These are phyloP conservation scores for Lota lota DNA, from an alignment of 2,113 vertebrate genomes.

Conservation along the genomic window DNA sequence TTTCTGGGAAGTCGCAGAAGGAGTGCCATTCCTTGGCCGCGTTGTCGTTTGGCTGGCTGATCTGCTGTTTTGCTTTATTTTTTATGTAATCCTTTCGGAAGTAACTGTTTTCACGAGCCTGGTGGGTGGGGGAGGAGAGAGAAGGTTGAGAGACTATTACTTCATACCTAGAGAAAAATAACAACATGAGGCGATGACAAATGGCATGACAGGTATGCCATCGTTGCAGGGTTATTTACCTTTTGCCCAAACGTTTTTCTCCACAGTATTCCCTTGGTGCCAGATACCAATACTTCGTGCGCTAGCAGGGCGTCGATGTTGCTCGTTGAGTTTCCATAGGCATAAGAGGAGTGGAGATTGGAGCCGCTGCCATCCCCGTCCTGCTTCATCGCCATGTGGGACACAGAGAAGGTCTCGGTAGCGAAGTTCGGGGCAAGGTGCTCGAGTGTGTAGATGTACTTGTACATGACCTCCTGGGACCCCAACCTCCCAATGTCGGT, in stretches of 20 bases:
- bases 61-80: conserved; percentile 27
- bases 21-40: conserved; percentile 57
- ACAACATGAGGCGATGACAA: neutral
- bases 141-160: neutral
- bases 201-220: neutral
- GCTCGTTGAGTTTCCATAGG: conserved; percentile 10
- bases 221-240: conserved; percentile 28
- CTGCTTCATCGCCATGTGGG: conserved; percentile 54
- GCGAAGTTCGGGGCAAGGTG: conserved; percentile 79
- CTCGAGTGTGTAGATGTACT: conserved; percentile 88
- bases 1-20: conserved; percentile 89
- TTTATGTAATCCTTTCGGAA: conserved; percentile 43
- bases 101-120: conserved; percentile 59
- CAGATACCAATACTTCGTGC: conserved; percentile 79
- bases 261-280: conserved; percentile 83
- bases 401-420: conserved; percentile 65
- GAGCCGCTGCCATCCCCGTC: conserved; percentile 61
- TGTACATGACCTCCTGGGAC: conserved; percentile 81
- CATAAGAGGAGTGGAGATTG: conserved; percentile 35
- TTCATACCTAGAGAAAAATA: neutral
- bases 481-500: conserved; percentile 68
- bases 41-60: conserved; percentile 3
- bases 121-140: conserved; percentile 7
- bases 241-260: conserved; percentile 47
- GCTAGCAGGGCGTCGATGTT: conserved; percentile 23